Evolutionary conservation across 1,140 invertebrate genomes (phyloP).

Genomic region (Idris sp.): DNA sequence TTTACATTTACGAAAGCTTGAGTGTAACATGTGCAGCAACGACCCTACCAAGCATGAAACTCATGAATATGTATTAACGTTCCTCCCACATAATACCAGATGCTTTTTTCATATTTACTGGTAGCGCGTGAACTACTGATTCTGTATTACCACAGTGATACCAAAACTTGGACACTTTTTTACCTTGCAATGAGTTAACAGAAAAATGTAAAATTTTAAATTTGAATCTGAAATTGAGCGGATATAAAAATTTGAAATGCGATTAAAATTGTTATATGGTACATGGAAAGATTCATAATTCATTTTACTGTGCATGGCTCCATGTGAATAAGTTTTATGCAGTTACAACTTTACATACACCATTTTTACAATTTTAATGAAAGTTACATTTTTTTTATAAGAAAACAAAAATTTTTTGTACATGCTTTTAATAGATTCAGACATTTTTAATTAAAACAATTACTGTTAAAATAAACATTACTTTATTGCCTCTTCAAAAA

Average conservation of each 20-base stretch:
- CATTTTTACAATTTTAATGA: too few relatives aligned
- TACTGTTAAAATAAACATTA: too few relatives aligned
- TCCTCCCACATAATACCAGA: constrained; percentile 35
- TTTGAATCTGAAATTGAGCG: constrained; percentile 12
- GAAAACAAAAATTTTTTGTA: too few relatives aligned
- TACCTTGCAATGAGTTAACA: constrained; percentile 7
- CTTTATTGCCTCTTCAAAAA: too few relatives aligned
- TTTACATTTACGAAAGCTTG: constrained; percentile 65
- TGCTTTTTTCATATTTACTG: constrained; percentile 45
- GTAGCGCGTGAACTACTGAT: constrained; percentile 32
- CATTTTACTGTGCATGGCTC: background rate
- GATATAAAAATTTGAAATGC: background rate
- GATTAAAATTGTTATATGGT: background rate
- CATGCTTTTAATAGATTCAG: too few relatives aligned
- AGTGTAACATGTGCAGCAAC: constrained; percentile 56
- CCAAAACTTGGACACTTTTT: constrained; percentile 29
- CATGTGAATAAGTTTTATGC: too few relatives aligned
- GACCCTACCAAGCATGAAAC: constrained; percentile 26
- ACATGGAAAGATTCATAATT: constrained; percentile 4
- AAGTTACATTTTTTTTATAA: too few relatives aligned
- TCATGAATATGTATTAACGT: constrained; percentile 66
- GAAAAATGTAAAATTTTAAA: background rate
- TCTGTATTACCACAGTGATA: too few relatives aligned
- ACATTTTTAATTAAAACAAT: too few relatives aligned
- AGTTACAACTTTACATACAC: too few relatives aligned